Conservation (phyloP, 2,113 vertebrate genomes). For the Desmodus rotundus region DNA sequence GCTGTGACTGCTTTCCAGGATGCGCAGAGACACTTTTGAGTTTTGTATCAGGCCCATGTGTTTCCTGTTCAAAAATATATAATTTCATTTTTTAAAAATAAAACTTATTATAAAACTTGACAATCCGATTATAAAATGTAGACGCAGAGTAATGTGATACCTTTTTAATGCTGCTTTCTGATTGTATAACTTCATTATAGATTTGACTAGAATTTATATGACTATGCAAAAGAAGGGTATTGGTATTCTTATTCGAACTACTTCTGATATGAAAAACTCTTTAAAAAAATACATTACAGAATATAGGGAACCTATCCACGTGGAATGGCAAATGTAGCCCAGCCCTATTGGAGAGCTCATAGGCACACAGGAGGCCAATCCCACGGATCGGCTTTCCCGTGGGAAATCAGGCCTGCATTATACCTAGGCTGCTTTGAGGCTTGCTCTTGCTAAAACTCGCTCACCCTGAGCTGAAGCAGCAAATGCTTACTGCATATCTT, state of each 20-base stretch:
- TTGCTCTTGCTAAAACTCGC: no score
- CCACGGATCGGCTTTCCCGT: no score
- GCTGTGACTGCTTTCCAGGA: background rate
- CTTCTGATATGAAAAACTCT: conserved; percentile 93
- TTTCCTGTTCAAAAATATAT: background rate
- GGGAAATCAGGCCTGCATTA: no score
- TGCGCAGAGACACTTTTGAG: background rate
- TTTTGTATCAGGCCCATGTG: background rate
- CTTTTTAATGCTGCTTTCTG: conserved; percentile 82
- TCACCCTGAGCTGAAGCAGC: no score
- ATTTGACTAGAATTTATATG: conserved; percentile 80
- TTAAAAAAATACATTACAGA: conserved; percentile 75
- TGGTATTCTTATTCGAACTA: conserved; percentile 80
- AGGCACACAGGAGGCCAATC: no score
- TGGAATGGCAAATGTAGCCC: no score
- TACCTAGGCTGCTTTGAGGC: no score
- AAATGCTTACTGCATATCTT: no score
- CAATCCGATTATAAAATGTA: background rate
- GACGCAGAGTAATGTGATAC: conserved; percentile 60
- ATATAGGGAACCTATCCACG: no score
- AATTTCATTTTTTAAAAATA: background rate
- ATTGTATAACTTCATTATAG: conserved; percentile 76
- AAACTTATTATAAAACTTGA: background rate
- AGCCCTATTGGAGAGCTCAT: no score
- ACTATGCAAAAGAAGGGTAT: conserved; percentile 39